Percentiles rank a stretch among this genome's conserved stretches.
Conservation (phyloP, 1,140 invertebrate species). For the Trichoplusia ni region DNA sequence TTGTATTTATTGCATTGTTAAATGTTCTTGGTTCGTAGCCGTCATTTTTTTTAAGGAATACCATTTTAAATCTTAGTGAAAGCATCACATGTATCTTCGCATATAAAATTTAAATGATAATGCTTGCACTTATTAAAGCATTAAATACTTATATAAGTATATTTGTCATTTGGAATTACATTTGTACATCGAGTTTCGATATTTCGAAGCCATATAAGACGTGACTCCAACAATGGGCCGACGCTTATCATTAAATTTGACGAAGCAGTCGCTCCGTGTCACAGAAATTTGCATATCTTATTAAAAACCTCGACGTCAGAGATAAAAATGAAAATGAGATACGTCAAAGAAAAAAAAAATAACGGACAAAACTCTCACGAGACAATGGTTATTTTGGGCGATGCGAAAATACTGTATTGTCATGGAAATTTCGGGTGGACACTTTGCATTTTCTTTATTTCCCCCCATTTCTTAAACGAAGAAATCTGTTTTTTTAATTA, state of each 20-base stretch:
- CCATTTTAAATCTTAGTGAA: too few relatives aligned
- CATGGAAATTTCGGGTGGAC: constrained; percentile 78
- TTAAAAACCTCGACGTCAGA: constrained; percentile 72
- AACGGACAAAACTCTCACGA: constrained; percentile 62
- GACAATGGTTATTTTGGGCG: constrained; percentile 77
- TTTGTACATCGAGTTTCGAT: constrained; percentile 10
- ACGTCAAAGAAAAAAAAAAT: constrained; percentile 71
- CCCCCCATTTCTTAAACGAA: constrained; percentile 60
- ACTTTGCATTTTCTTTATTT: constrained; percentile 77
- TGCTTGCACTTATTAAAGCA: too few relatives aligned
- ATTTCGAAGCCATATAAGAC: constrained; percentile 20
- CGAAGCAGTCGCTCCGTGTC: constrained; percentile 45
- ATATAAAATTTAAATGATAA: too few relatives aligned
- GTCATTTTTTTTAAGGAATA: too few relatives aligned
- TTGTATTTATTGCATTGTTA: too few relatives aligned
- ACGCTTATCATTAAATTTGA: constrained; percentile 49
- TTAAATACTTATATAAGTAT: background rate
- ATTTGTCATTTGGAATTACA: background rate
- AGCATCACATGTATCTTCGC: too few relatives aligned
- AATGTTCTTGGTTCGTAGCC: too few relatives aligned
- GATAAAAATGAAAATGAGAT: constrained; percentile 78
- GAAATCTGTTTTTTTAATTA: constrained; percentile 80
- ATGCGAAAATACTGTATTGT: constrained; percentile 75
- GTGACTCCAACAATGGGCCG: constrained; percentile 11
- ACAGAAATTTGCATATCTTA: constrained; percentile 76